These are phyloP conservation scores for Pomatostomus ruficeps DNA, from an alignment of 2,113 vertebrate genomes.

Conservation along the genomic window DNA sequence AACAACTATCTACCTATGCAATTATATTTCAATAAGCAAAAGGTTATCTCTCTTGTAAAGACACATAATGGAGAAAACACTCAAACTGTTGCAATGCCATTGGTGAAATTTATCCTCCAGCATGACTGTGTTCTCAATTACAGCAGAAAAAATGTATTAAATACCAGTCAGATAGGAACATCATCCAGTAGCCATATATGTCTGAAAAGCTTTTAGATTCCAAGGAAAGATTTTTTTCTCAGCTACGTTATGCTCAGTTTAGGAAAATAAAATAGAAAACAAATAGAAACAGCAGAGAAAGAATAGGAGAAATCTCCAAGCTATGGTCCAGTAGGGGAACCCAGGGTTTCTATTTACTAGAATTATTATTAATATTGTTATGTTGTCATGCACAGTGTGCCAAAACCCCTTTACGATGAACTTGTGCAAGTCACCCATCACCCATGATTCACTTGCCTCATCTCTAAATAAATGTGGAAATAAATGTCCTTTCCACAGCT, in stretches of 20 bases:
- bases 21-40: constrained; percentile 71
- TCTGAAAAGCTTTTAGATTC: background rate
- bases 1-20: constrained; percentile 43
- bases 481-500: constrained; percentile 18
- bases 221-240: background rate
- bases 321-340: background rate
- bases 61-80: constrained; percentile 52
- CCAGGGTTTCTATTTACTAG: background rate
- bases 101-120: constrained; percentile 16
- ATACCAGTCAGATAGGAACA: constrained; percentile 33
- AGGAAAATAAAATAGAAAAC: background rate
- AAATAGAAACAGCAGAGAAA: background rate
- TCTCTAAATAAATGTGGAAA: constrained; percentile 32
- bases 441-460: background rate
- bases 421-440: background rate
- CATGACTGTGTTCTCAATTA: constrained; percentile 48
- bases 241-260: background rate
- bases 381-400: background rate
- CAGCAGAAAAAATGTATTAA: constrained; percentile 50
- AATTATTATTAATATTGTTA: background rate
- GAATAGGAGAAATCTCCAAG: background rate
- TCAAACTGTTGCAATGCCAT: constrained; percentile 25
- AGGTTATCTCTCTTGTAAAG: constrained; percentile 67
- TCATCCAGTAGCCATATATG: background rate
- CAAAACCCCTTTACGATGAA: background rate